Conservation (phyloP, 2,888 invertebrate species). For the Anoplius nigerrimus region DNA sequence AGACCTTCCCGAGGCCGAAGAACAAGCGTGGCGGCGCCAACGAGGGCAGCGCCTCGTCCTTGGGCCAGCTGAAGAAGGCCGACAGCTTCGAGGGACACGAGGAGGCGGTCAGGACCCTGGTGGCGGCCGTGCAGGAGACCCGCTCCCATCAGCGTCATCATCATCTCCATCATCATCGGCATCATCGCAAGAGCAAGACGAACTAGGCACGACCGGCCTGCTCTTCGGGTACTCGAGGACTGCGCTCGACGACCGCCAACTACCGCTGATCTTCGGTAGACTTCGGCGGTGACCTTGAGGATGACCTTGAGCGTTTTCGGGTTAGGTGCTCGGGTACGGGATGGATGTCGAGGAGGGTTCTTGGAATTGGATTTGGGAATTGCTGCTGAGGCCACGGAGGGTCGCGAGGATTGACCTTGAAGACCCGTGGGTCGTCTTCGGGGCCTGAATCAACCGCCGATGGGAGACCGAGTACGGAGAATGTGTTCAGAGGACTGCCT, state of each 20-base stretch:
- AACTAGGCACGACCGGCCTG: conserved; percentile 52
- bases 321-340: no score
- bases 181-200: conserved; percentile 73
- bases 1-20: conserved; percentile 78
- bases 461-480: no score
- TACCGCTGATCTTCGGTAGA: no score
- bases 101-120: conserved; percentile 81
- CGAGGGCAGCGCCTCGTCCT: conserved; percentile 50
- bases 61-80: conserved; percentile 78
- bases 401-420: no score
- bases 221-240: not conserved
- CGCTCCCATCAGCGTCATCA: conserved; percentile 76
- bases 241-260: not conserved
- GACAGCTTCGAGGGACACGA: conserved; percentile 84
- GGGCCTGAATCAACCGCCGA: no score
- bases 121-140: conserved; percentile 82
- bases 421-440: no score
- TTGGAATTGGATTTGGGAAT: not conserved
- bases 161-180: conserved; percentile 68
- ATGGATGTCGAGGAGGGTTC: not conserved
- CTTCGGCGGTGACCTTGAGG: no score
- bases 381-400: no score
- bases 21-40: conserved; percentile 62
- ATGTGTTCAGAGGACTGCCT: no score
- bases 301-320: no score